These are phyloP conservation scores for Cerastis leucographa DNA, from an alignment of 2,888 invertebrate genomes.

Conservation along the genomic window DNA sequence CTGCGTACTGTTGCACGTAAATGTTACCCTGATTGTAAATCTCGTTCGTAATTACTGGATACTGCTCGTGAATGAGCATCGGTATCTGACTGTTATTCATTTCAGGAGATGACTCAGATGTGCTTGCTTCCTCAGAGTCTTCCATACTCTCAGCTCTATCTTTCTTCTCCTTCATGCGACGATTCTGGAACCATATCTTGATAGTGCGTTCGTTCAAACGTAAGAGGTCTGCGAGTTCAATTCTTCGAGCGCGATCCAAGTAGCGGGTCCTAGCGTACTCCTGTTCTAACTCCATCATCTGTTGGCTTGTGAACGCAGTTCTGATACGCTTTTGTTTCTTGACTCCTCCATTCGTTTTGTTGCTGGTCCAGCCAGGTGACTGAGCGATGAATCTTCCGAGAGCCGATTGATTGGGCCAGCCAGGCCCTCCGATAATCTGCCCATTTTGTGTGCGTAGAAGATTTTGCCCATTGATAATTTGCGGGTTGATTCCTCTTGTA, in stretches of 20 bases:
- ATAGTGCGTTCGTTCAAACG: slow-evolving; percentile 86
- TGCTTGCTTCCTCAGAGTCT: slow-evolving; percentile 76
- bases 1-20: slow-evolving; percentile 73
- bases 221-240: slow-evolving; percentile 89
- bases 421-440: slow-evolving; percentile 42
- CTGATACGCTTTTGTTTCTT: slow-evolving; percentile 92
- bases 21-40: slow-evolving; percentile 66
- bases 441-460: slow-evolving; percentile 53
- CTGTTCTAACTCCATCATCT: slow-evolving; percentile 94
- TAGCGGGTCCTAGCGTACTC: slow-evolving; percentile 93
- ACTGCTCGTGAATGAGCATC: slow-evolving; percentile 69
- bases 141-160: slow-evolving; percentile 83
- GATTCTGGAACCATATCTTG: slow-evolving; percentile 96
- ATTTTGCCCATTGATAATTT: slow-evolving; percentile 46
- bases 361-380: slow-evolving; percentile 59
- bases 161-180: slow-evolving; percentile 94
- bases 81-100: slow-evolving; percentile 60
- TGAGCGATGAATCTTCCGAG: slow-evolving; percentile 59
- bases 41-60: slow-evolving; percentile 63
- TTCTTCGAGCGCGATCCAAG: slow-evolving; percentile 93
- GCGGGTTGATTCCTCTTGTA: slow-evolving; percentile 25
- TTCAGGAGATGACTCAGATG: slow-evolving; percentile 74
- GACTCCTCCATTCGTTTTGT: slow-evolving; percentile 68
- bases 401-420: slow-evolving; percentile 49
- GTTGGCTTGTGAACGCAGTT: slow-evolving; percentile 94